Conservation (phyloP, 2,797 vertebrate genomes). For the Onychomys arenicola region DNA sequence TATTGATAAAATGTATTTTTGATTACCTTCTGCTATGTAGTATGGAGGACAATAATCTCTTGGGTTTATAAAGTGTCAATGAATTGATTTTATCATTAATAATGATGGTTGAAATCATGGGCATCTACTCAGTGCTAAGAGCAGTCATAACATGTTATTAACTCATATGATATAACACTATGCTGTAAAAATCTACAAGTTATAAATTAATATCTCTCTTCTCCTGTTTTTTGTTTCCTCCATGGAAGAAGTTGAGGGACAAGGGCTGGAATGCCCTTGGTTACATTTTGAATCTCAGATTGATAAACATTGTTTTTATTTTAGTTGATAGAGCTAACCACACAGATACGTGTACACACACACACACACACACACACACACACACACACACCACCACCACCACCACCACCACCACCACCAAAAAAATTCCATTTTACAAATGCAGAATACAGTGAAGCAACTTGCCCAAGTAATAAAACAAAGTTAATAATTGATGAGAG, state of each 20-base stretch:
- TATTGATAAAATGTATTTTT: conserved; percentile 2
- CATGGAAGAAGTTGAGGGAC: not conserved
- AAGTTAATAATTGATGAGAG: not conserved
- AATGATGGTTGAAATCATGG: not conserved
- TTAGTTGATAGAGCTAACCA: not conserved
- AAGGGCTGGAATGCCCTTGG: not conserved
- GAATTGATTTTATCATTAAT: not conserved
- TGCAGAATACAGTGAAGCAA: not conserved
- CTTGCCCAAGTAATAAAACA: not conserved
- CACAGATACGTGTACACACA: too few relatives aligned
- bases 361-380: not conserved
- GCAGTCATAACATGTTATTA: not conserved
- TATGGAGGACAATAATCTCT: not conserved
- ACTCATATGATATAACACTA: not conserved
- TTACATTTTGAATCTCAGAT: not conserved
- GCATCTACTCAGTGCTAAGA: not conserved
- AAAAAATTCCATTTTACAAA: not conserved
- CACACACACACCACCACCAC: not conserved
- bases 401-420: not conserved
- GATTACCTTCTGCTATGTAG: not conserved
- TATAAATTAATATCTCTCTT: not conserved
- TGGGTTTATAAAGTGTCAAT: not conserved
- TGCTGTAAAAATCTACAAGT: not conserved
- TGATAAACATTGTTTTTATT: not conserved
- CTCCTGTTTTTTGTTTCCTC: not conserved